These are phyloP conservation scores for Colistium nudipinnis DNA, from an alignment of 2,113 vertebrate genomes.

Conservation along the genomic window DNA sequence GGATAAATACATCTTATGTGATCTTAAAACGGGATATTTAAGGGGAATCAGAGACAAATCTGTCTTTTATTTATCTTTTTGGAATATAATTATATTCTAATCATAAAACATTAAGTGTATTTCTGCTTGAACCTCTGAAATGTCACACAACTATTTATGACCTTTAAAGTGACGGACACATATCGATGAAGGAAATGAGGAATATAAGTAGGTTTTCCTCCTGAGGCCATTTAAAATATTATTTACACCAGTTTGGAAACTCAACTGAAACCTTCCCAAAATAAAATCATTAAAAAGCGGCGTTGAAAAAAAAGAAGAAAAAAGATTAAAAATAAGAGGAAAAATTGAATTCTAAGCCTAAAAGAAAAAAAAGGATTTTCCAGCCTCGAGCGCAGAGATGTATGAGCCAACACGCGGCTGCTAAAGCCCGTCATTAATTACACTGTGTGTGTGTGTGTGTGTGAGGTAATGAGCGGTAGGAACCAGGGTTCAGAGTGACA, in stretches of 20 bases:
- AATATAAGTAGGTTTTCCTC: too few species aligned
- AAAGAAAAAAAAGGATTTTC: slow-evolving; percentile 5
- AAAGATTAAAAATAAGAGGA: not conserved
- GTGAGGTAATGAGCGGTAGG: slow-evolving; percentile 61
- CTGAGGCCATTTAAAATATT: not conserved
- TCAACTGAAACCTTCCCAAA: slow-evolving; percentile 3
- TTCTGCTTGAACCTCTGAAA: too few species aligned
- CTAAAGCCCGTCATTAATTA: slow-evolving; percentile 65
- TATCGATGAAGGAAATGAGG: too few species aligned
- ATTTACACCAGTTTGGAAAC: too few species aligned
- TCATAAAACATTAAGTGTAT: too few species aligned
- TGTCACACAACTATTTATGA: too few species aligned
- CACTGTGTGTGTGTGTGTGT: slow-evolving; percentile 54
- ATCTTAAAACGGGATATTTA: too few species aligned
- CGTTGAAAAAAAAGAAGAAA: not conserved
- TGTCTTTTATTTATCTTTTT: too few species aligned
- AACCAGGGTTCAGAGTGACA: slow-evolving; percentile 64
- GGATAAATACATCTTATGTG: too few species aligned
- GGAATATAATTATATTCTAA: too few species aligned
- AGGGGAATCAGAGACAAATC: too few species aligned
- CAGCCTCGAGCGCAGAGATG: slow-evolving; percentile 31
- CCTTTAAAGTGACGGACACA: too few species aligned
- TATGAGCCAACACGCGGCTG: slow-evolving; percentile 37
- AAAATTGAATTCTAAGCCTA: not conserved
- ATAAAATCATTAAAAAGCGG: not conserved